Evolutionary conservation across 2,113 vertebrate genomes (phyloP).

Genomic region (Propithecus coquereli): DNA sequence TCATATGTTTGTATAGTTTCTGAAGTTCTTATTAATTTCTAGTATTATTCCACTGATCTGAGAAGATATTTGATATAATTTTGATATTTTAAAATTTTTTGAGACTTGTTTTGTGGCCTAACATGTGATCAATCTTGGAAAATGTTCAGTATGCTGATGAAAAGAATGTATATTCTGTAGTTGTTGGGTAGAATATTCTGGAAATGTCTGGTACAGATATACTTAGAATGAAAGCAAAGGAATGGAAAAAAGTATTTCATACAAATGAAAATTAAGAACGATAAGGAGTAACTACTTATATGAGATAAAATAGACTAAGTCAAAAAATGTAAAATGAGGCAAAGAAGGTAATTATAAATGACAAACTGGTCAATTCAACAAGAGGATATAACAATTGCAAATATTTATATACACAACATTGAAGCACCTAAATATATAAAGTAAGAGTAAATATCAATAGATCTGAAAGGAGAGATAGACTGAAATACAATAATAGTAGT

Average conservation of each 20-base stretch:
- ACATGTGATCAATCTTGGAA: no score
- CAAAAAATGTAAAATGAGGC: neutral
- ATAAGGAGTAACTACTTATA: neutral
- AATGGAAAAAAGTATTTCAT: neutral
- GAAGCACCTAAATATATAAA: neutral
- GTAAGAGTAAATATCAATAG: neutral
- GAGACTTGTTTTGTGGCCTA: no score
- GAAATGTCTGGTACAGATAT: neutral
- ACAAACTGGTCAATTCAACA: neutral
- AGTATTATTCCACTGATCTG: no score
- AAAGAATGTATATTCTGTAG: no score
- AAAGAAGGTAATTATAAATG: neutral
- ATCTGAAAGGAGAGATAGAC: neutral
- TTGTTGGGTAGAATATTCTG: no score
- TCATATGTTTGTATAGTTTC: no score
- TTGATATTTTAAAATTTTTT: no score
- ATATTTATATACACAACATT: neutral
- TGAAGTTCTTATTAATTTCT: no score
- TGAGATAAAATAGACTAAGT: neutral
- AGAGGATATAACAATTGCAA: neutral
- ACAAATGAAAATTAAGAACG: neutral
- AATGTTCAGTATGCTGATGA: no score
- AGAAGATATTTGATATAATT: no score
- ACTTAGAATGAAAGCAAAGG: neutral
- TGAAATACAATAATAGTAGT: neutral